Evolutionary conservation across 2,888 invertebrate genomes (phyloP), one percentile per base, ranked within the genome.

Genomic region (Dryococelus australis): DNA sequence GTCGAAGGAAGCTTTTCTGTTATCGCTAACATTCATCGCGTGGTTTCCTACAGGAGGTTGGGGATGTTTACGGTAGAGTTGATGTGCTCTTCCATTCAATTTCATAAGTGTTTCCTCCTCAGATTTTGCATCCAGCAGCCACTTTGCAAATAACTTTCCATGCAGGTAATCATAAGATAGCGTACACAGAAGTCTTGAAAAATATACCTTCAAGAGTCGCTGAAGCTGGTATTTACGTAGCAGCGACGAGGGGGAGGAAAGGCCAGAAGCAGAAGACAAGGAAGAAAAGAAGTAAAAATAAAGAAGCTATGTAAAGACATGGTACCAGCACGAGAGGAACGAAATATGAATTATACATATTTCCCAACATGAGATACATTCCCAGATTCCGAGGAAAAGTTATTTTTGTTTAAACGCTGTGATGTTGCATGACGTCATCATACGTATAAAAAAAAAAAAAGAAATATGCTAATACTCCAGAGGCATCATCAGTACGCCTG

Each of bases 181-280:
- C 24, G 65, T 10, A 8, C 20, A 24, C 65, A 65, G 65, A 65
- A 24, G 65, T 16, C n/a, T 65, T n/a, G 65, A 65, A 65, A 65
- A 24, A n/a, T 65, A n/a, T n/a, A 65, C 13, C 8, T 65, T 65
- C 65, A 65, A 65, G 65, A 65, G 8, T n/a, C 1, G 12, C 65
- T n/a, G 65, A 65, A 65, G 65, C n/a, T n/a, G n/a, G 65, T 65
- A 65, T 65, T 65, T 65, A 65, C 65, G 65, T 65, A 65, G n/a
- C 20, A 24, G 65, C 8, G 65, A 24, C 24, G 65, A 65, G n/a
- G 65, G n/a, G n/a, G 65, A 1, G 65, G 65, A n/a, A 24, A 65
- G 24, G n/a, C 8, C 0, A 65, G 65, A 8, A 65, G n/a, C n/a
- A 47, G 65, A 65, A 10, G 20, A 65, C 1, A 65, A 65, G 20